A percentile compares a stretch with the other conserved stretches of the same genome.
Evolutionary conservation across 2,113 vertebrate genomes (phyloP).

Genomic region (Ictidomys tridecemlineatus): DNA sequence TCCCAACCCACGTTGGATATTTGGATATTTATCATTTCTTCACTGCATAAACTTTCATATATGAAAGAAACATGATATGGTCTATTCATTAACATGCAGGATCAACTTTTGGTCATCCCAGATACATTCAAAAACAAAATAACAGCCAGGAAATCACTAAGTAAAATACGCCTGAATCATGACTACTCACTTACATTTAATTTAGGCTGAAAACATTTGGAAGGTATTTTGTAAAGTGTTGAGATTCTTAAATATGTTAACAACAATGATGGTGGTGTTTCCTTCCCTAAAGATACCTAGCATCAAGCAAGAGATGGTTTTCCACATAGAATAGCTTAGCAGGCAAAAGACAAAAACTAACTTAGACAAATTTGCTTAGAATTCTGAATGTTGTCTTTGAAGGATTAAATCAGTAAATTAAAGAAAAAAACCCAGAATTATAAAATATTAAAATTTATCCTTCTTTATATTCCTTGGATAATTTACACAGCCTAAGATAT

Average conservation of each 20-base stretch:
- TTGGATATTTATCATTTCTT: background rate
- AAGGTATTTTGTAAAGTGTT: background rate
- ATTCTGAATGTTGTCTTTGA: background rate
- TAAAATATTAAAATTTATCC: background rate
- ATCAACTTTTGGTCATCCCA: background rate
- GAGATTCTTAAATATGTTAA: background rate
- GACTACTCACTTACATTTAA: background rate
- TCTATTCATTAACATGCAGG: background rate
- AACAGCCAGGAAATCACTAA: background rate
- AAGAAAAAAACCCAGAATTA: background rate
- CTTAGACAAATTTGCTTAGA: background rate
- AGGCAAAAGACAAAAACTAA: background rate
- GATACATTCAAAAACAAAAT: background rate
- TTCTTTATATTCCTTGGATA: conserved; percentile 31
- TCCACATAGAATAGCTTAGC: background rate
- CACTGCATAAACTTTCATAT: background rate
- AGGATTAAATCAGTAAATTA: background rate
- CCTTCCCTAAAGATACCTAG: background rate
- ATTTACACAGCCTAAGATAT: background rate
- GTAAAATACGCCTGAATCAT: background rate
- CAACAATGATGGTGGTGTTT: background rate
- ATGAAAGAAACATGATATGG: background rate
- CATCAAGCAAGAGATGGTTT: background rate
- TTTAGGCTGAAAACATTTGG: background rate
- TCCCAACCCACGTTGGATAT: background rate